Percentiles rank a stretch among this genome's conserved stretches.
Conservation (phyloP, 2,888 invertebrate genomes). For the Stenodera caucasica region DNA sequence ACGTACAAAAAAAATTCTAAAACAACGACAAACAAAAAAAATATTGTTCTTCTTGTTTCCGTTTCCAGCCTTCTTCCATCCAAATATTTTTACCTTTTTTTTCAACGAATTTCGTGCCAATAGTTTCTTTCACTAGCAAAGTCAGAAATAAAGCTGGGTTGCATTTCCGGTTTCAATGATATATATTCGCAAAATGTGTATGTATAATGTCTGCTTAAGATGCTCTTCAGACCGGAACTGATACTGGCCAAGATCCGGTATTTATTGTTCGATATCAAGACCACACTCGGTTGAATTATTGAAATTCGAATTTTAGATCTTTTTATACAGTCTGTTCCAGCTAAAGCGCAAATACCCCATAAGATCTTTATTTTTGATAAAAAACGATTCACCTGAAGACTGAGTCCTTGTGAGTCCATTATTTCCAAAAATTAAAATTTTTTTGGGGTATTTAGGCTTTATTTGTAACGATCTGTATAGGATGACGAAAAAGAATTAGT, state of each 20-base stretch:
- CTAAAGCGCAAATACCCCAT: no score
- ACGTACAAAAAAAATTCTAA: not conserved
- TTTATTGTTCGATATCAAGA: not conserved
- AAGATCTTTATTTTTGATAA: no score
- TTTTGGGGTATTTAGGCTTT: no score
- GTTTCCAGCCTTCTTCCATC: not conserved
- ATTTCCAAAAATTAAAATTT: no score
- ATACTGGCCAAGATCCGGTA: slow-evolving; percentile 7
- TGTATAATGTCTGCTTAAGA: slow-evolving; percentile 1
- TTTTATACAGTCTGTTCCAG: no score
- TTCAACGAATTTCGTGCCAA: not conserved
- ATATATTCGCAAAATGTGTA: not conserved
- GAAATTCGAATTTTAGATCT: no score
- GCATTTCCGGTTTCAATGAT: not conserved
- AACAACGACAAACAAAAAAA: not conserved
- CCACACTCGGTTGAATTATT: slow-evolving; percentile 2
- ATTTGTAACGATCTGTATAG: no score
- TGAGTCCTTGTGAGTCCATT: no score
- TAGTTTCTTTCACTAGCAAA: not conserved
- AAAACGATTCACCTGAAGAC: no score
- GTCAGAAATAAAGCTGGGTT: not conserved
- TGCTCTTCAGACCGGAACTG: not conserved
- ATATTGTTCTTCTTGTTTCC: not conserved
- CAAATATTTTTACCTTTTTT: not conserved
- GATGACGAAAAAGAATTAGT: no score